Evolutionary conservation across 2,113 vertebrate species (phyloP).

Genomic region (Chroicocephalus ridibundus): DNA sequence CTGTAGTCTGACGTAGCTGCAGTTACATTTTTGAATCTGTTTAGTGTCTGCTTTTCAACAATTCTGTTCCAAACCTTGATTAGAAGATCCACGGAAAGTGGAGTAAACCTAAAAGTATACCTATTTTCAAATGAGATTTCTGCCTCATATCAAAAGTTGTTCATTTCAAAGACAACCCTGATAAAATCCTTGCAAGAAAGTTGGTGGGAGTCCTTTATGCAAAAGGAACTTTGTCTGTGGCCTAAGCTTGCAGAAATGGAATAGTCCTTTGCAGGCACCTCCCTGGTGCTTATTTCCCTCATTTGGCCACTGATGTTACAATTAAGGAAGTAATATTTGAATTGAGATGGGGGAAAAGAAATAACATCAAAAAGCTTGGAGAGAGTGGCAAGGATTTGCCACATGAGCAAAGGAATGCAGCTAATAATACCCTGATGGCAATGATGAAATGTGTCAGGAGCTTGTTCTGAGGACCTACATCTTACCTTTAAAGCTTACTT

Average conservation of each 20-base stretch:
- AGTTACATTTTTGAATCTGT: not conserved
- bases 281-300: not conserved
- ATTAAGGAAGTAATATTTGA: not conserved
- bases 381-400: not conserved
- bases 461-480: not conserved
- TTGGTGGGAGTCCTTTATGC: rapidly evolving
- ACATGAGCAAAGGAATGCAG: not conserved
- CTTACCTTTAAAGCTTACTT: not conserved
- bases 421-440: not conserved
- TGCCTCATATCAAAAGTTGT: not conserved
- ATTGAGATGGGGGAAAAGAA: no score
- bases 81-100: not conserved
- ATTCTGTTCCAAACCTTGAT: not conserved
- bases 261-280: not conserved
- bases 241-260: not conserved
- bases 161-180: not conserved
- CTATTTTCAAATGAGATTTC: not conserved
- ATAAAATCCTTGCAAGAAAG: not conserved
- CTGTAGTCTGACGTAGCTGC: not conserved
- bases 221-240: not conserved
- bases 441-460: not conserved
- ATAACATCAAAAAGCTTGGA: not conserved
- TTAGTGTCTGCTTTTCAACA: not conserved
- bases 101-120: not conserved
- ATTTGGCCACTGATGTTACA: not conserved